Conservation (phyloP, 1,140 invertebrate species). For the Hycleus phaleratus region DNA sequence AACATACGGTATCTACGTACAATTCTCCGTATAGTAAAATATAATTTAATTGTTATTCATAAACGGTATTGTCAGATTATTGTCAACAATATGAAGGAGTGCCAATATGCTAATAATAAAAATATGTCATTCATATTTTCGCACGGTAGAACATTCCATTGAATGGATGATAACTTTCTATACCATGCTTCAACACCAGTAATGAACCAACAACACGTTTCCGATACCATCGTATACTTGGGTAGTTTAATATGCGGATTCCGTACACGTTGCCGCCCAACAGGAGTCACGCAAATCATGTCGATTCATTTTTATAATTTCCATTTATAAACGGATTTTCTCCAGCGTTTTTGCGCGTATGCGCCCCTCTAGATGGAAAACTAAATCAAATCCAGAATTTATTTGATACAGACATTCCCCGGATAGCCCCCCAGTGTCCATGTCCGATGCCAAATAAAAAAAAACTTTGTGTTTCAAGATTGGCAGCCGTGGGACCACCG, state of each 20-base stretch:
- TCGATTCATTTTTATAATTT: constrained; percentile 9
- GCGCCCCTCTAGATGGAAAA: too few species aligned
- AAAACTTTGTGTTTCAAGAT: constrained; percentile 19
- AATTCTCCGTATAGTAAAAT: too few species aligned
- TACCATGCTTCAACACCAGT: constrained; percentile 11
- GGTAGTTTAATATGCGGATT: background rate
- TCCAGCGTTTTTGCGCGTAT: too few species aligned
- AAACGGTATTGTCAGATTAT: too few species aligned
- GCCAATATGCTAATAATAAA: constrained; percentile 31
- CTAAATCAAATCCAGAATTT: constrained; percentile 1
- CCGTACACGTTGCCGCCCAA: constrained; percentile 7
- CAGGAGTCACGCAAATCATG: constrained; percentile 13
- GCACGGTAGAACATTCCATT: constrained; percentile 23
- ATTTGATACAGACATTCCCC: background rate
- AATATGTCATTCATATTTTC: constrained; percentile 38
- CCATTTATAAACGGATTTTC: too few species aligned
- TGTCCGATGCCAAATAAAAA: constrained; percentile 12
- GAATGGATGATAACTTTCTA: constrained; percentile 5
- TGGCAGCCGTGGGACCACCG: constrained; percentile 29
- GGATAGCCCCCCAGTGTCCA: constrained; percentile 11
- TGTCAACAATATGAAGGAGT: constrained; percentile 26
- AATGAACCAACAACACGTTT: constrained; percentile 3
- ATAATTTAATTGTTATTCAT: too few species aligned
- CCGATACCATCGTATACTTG: background rate
- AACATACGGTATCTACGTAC: constrained; percentile 16